Base-by-base conservation (phyloP, 2,888 invertebrate species). In the Eupsilia transversa region DNA sequence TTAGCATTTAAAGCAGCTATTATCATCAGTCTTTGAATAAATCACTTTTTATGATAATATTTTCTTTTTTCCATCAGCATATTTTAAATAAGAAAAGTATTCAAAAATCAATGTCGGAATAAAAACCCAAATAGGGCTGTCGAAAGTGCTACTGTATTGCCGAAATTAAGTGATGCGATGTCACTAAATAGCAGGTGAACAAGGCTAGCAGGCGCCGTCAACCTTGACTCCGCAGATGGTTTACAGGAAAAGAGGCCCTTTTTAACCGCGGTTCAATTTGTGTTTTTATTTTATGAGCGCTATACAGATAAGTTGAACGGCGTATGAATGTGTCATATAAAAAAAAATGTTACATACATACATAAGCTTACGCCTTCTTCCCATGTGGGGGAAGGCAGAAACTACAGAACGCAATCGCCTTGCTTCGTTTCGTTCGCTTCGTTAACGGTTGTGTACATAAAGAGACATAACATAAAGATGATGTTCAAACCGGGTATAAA, bases 191-290 rank as follows among this genome's bases (percentile, higher is more conserved):
- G 66, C 74, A 71, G 77, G 74, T 76, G 74, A 79, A 79, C 89
- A 91, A 92, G 90, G 91, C 84, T 84, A 85, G 77, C 90, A 91
- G 92, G 78, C 69, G 91, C 83, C 75, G 89, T 66, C 90, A 92
- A 93, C 92, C 92, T 92, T 92, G 91, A 85, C 83, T 79, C 70
- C 52, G 65, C 82, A 83, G 79, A 81, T 85, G 80, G 74, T 80
- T 82, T 82, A 85, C 84, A 49, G 76, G 78, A 72, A 70, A 80
- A 67, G 77, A 73, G 77, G 76, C 77, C 78, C 70, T 77, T 66
- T 66, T 70, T 46, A 20, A 75, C 30, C 17, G 35, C 33, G 10
- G 20, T 59, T 38, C 10, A 27, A 27, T 74, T 68, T 38, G 33
- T 59, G 14, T 59, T 72, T 63, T 68, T 52, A 38, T 72, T 72